A percentile compares a stretch with the other conserved stretches of the same genome.
Conservation (phyloP, 2,888 invertebrate genomes). For the Osedax fenrisi region DNA sequence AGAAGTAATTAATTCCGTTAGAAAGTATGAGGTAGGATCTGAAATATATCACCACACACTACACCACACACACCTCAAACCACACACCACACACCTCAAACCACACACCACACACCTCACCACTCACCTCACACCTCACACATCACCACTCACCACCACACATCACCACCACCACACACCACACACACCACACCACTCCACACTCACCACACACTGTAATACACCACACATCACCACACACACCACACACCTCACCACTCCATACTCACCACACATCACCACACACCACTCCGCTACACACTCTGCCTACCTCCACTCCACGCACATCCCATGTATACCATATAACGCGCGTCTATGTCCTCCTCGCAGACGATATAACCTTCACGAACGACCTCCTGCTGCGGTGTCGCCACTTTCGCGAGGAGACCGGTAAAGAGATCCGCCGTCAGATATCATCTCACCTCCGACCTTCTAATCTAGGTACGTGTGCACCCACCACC, state of each 20-base stretch:
- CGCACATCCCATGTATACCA: neutral
- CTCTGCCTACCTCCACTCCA: neutral
- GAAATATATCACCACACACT: too few species aligned
- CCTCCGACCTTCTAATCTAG: neutral
- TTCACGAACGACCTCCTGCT: neutral
- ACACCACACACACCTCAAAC: neutral
- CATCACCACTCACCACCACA: neutral
- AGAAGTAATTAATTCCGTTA: too few species aligned
- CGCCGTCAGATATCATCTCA: neutral
- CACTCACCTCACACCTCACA: neutral
- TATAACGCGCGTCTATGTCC: too few species aligned
- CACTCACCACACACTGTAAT: neutral
- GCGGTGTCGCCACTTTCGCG: neutral
- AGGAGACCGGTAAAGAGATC: neutral
- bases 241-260: too few species aligned
- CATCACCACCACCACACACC: neutral
- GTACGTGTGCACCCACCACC: too few species aligned
- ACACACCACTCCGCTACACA: neutral
- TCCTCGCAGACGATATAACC: neutral
- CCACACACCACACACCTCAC: neutral
- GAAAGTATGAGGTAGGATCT: too few species aligned
- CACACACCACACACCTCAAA: neutral
- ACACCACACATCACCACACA: neutral
- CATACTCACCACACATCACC: neutral
- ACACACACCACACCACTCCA: neutral